These are phyloP conservation scores for Beris chalybata DNA, from an alignment of 2,888 invertebrate genomes.

Conservation along the genomic window DNA sequence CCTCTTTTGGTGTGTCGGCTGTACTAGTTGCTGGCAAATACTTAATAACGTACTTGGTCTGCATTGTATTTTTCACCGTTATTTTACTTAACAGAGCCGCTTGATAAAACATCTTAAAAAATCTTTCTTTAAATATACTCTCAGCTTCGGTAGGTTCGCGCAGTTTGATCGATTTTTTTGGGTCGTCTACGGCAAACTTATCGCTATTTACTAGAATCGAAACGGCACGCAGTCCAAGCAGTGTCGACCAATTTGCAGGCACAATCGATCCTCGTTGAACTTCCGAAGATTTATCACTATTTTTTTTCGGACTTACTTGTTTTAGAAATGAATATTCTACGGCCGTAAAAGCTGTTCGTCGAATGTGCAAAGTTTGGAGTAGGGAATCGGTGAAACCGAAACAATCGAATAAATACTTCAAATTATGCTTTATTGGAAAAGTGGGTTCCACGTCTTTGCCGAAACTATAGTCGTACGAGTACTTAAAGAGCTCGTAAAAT, in stretches of 20 bases:
- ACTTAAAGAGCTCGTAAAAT: slow-evolving; percentile 49
- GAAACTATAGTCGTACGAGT: slow-evolving; percentile 46
- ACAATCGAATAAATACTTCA: slow-evolving; percentile 1
- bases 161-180: not conserved
- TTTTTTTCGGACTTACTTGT: not conserved
- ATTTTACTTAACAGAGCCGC: slow-evolving; percentile 49
- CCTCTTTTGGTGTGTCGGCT: no score
- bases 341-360: not conserved
- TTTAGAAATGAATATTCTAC: slow-evolving; percentile 2
- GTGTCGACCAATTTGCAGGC: slow-evolving; percentile 50
- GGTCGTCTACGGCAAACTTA: not conserved
- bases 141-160: slow-evolving; percentile 40
- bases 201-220: slow-evolving; percentile 19
- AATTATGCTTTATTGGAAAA: slow-evolving; percentile 4
- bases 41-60: not conserved
- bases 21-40: not conserved
- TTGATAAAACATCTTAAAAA: slow-evolving; percentile 47
- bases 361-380: not conserved
- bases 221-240: slow-evolving; percentile 50
- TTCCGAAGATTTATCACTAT: not conserved
- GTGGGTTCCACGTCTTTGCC: not conserved
- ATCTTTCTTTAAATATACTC: slow-evolving; percentile 46
- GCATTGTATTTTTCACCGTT: slow-evolving; percentile 36
- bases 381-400: not conserved
- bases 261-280: not conserved